Evolutionary conservation across 2,888 invertebrate genomes (phyloP).

Genomic region (Pristionchus exspectatus): DNA sequence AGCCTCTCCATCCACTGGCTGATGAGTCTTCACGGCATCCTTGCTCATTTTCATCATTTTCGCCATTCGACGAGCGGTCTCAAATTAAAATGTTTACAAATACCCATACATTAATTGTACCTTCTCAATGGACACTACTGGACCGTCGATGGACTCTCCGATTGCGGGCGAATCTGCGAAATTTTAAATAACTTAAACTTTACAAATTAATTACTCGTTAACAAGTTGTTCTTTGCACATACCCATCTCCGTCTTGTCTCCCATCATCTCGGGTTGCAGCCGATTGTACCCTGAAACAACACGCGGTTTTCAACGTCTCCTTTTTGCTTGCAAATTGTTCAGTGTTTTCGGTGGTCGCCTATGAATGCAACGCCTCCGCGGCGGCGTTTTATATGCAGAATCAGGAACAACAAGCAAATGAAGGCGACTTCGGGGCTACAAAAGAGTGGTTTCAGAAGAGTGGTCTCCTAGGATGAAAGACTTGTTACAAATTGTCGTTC

Average conservation of each 20-base stretch:
- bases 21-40: constrained; percentile 62
- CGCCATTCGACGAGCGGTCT: constrained; percentile 30
- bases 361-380: not conserved
- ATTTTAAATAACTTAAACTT: too few species aligned
- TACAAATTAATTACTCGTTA: not conserved
- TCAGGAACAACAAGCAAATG: constrained; percentile 13
- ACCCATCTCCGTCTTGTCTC: not conserved
- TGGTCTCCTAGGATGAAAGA: not conserved
- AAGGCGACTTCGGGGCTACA: not conserved
- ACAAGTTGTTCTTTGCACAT: not conserved
- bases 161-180: not conserved
- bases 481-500: not conserved
- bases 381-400: not conserved
- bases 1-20: constrained; percentile 59
- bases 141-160: constrained; percentile 11
- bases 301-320: not conserved
- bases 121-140: constrained; percentile 24
- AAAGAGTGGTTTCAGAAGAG: constrained; percentile 10
- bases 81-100: not conserved
- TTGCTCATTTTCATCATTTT: constrained; percentile 52
- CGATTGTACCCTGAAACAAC: constrained; percentile 15
- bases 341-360: not conserved
- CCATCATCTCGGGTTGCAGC: constrained; percentile 3
- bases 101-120: not conserved
- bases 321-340: not conserved